Conservation (phyloP, 2,797 vertebrate genomes). For the Sebastes itinus region DNA sequence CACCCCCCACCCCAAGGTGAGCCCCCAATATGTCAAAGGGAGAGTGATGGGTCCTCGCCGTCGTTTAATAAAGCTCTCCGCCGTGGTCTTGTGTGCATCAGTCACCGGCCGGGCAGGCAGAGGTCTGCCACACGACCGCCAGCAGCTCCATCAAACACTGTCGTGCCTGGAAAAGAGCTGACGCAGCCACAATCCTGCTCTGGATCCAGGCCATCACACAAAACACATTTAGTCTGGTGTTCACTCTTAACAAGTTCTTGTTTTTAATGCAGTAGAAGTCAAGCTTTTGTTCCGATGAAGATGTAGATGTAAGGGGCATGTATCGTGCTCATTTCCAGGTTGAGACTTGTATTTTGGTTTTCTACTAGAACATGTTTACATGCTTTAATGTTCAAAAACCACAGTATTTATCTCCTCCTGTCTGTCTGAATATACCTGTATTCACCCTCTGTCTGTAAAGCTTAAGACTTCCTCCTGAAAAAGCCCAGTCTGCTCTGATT, state of each 20-base stretch:
- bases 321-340: too few relatives aligned
- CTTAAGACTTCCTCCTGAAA: too few relatives aligned
- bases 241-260: not conserved
- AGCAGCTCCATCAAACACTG: conserved; percentile 59
- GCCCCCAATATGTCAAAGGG: conserved; percentile 70
- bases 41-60: conserved; percentile 65
- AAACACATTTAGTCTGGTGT: not conserved
- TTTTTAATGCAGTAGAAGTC: not conserved
- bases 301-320: not conserved
- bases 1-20: conserved; percentile 42
- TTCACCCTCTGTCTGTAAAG: too few relatives aligned
- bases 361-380: too few relatives aligned
- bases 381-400: too few relatives aligned
- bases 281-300: not conserved
- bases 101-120: conserved; percentile 48
- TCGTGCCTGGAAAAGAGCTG: conserved; percentile 34
- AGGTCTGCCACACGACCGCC: conserved; percentile 42
- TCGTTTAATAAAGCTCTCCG: conserved; percentile 73
- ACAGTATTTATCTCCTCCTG: too few relatives aligned
- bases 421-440: too few relatives aligned
- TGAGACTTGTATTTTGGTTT: too few relatives aligned
- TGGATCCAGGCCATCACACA: not conserved
- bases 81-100: conserved; percentile 51
- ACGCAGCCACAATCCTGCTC: conserved; percentile 36
- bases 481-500: too few relatives aligned